These are phyloP conservation scores for Sebastes paucispinis DNA, from an alignment of 2,797 vertebrate species.

Conservation along the genomic window DNA sequence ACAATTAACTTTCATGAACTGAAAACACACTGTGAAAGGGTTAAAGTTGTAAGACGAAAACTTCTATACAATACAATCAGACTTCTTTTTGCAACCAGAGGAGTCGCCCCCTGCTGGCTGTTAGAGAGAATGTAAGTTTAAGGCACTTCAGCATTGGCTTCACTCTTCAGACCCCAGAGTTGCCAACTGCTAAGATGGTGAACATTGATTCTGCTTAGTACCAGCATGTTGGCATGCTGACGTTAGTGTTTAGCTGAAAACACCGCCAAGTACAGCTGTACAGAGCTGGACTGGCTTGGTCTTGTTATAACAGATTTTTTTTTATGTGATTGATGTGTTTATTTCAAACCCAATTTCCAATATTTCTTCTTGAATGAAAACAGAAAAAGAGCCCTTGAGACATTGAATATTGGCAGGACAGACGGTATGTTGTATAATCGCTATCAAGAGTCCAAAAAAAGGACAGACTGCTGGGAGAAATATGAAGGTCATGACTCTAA, in stretches of 20 bases:
- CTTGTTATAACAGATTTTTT: not conserved
- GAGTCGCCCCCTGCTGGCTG: too few relatives aligned
- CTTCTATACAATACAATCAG: too few relatives aligned
- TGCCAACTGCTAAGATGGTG: not conserved
- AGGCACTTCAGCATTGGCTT: too few relatives aligned
- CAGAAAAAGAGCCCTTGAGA: not conserved
- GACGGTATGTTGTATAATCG: not conserved
- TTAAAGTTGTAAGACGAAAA: too few relatives aligned
- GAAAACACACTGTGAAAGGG: too few relatives aligned
- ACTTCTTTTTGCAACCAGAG: too few relatives aligned
- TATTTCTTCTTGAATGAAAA: not conserved
- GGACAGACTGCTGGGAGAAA: not conserved
- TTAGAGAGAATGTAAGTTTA: too few relatives aligned
- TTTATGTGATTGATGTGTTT: not conserved
- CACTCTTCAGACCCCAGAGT: fast-evolving
- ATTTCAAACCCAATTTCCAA: not conserved
- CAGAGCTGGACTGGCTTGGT: not conserved
- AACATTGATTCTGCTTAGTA: not conserved
- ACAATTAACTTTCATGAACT: too few relatives aligned
- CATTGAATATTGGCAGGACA: not conserved
- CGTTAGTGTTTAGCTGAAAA: not conserved
- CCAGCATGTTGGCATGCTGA: not conserved
- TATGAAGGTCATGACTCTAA: conserved; percentile 6
- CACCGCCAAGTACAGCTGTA: not conserved
- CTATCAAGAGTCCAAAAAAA: not conserved